phyloP scores from a whole-genome alignment of 2,888 invertebrate genomes.

The Marasmarcha lunaedactyla region DNA sequence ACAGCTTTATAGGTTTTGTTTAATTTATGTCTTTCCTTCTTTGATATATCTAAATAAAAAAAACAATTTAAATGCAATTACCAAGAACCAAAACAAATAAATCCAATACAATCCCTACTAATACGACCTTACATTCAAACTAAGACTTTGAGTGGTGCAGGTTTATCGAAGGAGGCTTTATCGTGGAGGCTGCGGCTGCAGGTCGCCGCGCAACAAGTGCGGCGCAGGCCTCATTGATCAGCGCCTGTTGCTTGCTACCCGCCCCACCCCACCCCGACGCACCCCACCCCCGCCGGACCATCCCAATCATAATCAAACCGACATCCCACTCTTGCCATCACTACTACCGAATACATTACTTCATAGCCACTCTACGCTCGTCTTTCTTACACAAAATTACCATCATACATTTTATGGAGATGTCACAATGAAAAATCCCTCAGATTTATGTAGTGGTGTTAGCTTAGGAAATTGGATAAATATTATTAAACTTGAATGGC shows the following conservation, averaged over 20 bases:
- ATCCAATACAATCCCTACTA: no score
- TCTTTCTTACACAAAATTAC: not conserved
- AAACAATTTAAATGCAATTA: no score
- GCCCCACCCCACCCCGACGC: slow-evolving; percentile 21
- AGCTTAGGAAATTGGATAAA: not conserved
- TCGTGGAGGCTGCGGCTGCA: no score
- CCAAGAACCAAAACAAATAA: no score
- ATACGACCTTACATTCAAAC: no score
- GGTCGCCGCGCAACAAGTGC: slow-evolving; percentile 60
- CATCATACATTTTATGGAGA: not conserved
- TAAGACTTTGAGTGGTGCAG: no score
- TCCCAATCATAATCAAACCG: slow-evolving; percentile 35
- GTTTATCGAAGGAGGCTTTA: no score
- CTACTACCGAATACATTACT: no score
- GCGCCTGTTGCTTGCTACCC: slow-evolving; percentile 48
- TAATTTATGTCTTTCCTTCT: no score
- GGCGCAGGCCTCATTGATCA: slow-evolving; percentile 64
- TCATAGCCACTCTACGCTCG: not conserved
- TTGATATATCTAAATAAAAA: no score
- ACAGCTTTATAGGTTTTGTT: no score
- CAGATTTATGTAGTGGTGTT: not conserved
- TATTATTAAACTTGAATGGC: no score
- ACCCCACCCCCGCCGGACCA: slow-evolving; percentile 9
- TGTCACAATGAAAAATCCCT: not conserved
- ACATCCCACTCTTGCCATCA: slow-evolving; percentile 18